Evolutionary conservation across 2,797 vertebrate species (phyloP).

Genomic region (Molothrus ater): DNA sequence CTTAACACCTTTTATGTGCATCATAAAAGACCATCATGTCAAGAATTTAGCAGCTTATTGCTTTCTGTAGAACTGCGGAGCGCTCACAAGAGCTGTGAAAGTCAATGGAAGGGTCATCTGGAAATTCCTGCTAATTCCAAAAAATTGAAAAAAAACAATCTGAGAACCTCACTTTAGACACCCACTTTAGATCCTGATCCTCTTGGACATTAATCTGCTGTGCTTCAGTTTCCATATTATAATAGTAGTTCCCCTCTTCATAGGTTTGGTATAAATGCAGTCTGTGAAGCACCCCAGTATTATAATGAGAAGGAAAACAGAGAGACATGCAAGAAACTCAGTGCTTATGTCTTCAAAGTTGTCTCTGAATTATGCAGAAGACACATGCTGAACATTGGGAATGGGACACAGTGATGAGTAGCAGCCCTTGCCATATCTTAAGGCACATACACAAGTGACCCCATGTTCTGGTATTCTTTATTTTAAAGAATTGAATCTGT

Average conservation of each 20-base stretch:
- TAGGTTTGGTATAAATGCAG: not conserved
- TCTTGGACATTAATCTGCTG: not conserved
- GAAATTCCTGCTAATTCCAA: not conserved
- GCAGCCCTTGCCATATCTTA: fast-evolving
- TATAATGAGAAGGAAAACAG: not conserved
- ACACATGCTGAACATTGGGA: not conserved
- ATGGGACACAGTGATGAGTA: not conserved
- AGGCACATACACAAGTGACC: not conserved
- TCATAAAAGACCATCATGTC: no score
- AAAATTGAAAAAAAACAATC: not conserved
- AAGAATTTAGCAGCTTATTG: not conserved
- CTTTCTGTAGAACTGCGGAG: not conserved
- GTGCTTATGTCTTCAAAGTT: not conserved
- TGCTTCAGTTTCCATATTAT: not conserved
- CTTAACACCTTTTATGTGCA: not conserved
- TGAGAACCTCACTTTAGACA: not conserved
- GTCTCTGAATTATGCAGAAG: not conserved
- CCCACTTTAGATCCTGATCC: not conserved
- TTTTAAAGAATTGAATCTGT: not conserved
- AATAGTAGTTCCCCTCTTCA: not conserved
- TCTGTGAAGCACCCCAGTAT: not conserved
- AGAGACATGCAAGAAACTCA: not conserved
- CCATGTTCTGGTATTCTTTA: not conserved
- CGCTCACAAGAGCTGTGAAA: not conserved
- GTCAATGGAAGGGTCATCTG: not conserved